Percentiles rank a stretch among this genome's conserved stretches.
Conservation (phyloP, 2,113 vertebrate genomes). For the Cygnus atratus region DNA sequence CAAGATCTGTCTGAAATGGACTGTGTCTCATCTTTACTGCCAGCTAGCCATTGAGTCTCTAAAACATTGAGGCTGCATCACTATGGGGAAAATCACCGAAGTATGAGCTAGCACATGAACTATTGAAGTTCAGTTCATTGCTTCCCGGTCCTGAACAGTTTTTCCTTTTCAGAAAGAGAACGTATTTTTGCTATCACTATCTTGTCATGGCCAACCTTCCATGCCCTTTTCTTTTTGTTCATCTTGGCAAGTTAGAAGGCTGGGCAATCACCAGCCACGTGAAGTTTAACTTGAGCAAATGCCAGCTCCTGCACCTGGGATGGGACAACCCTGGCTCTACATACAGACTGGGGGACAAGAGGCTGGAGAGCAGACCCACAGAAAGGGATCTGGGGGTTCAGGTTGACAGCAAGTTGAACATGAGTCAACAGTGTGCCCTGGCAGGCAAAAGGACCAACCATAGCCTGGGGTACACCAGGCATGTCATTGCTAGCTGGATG, state of each 20-base stretch:
- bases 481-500: background rate
- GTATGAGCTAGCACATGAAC: background rate
- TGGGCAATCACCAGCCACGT: background rate
- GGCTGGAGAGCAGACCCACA: background rate
- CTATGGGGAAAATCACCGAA: slow-evolving; percentile 8
- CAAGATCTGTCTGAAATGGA: slow-evolving; percentile 4
- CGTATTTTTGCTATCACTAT: background rate
- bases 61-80: background rate
- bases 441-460: background rate
- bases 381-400: background rate
- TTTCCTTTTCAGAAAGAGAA: background rate
- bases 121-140: slow-evolving; percentile 8
- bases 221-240: background rate
- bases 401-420: background rate
- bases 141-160: background rate
- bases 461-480: background rate
- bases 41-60: slow-evolving; percentile 12
- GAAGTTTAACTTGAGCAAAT: background rate
- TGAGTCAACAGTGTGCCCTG: background rate
- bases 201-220: background rate
- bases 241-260: background rate
- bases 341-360: background rate
- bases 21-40: slow-evolving; percentile 34
- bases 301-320: background rate
- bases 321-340: background rate